Evolutionary conservation across 1,140 invertebrate genomes (phyloP), one percentile per base, ranked within the genome.

Genomic region (Drosophila lowei): DNA sequence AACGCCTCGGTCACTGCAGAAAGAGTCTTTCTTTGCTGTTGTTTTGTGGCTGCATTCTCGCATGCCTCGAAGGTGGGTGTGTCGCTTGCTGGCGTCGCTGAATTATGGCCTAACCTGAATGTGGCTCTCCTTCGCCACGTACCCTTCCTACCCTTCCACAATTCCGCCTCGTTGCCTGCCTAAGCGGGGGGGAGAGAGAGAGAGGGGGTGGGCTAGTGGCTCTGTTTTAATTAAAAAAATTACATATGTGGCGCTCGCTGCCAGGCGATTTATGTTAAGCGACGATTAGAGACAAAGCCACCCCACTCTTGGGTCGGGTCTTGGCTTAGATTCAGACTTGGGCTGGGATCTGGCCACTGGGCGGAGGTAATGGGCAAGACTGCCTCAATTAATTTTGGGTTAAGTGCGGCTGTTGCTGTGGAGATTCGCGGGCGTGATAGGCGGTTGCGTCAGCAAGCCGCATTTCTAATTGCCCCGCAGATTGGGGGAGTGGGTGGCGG

Each of bases 261-360:
- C 30, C 21, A 50, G 79, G 79, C 79, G 71, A 84, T 85, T 81
- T 80, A 67, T 85, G 80, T 74, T 81, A 89, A 89, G 79, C 84
- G 84, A 44, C 83, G 70, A 78, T 89, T 86, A 78, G 65, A 75
- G 59, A 48, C 58, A 61, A 61, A 68, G 63, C 67, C 49, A 21
- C 16, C 21, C 25, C 60, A 47, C 38, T 41, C 56, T 54, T 42
- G 30, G 8, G 30, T 30, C 30, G 30, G 30, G 30, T 30, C 30
- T 30, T 30, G 49, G 63, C 13, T 44, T 16, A 30, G 30, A 42
- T 48, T 23, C 8, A 42, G 41, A 42, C 42, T 44, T 18, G 64
- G 28, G 60, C 9, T 63, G 34, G 41, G 46, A 72, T 48, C 42
- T 43, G 44, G 38, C 44, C 8, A 8, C 28, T 7, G 28, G 7